A percentile compares a stretch with the other conserved stretches of the same genome.
These are phyloP conservation scores for Heteronetta atricapilla DNA, from an alignment of 2,113 vertebrate species.

Conservation along the genomic window DNA sequence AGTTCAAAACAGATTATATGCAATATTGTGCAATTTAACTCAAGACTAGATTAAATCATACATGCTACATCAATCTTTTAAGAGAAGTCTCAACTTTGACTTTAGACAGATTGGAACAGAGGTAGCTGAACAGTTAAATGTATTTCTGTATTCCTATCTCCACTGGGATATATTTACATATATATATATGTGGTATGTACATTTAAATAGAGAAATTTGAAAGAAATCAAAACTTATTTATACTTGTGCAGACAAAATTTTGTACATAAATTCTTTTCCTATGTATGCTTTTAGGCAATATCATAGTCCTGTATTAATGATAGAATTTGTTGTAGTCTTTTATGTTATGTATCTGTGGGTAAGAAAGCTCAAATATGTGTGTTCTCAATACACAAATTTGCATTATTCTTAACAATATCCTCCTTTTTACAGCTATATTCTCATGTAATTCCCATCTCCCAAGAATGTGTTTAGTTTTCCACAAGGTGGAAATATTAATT, in stretches of 20 bases:
- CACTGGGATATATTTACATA: background rate
- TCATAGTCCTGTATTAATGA: background rate
- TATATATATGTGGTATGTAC: background rate
- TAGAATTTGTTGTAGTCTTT: background rate
- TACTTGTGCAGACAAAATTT: background rate
- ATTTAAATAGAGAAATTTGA: background rate
- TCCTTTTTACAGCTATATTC: background rate
- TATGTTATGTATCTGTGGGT: rapidly evolving
- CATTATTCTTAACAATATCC: background rate
- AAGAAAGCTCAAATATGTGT: background rate
- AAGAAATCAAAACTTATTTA: background rate
- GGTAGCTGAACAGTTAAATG: background rate
- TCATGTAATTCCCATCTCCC: background rate
- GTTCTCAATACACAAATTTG: background rate
- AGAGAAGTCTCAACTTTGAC: background rate
- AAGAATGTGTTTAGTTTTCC: background rate
- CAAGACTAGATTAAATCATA: background rate
- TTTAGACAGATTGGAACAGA: background rate
- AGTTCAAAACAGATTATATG: background rate
- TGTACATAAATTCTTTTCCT: background rate
- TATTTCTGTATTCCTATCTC: background rate
- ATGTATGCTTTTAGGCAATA: background rate
- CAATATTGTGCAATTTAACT: background rate
- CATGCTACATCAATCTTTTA: background rate
- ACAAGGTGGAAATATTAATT: background rate